Conservation (phyloP, 2,797 vertebrate species). For the Lindbergichthys nudifrons region DNA sequence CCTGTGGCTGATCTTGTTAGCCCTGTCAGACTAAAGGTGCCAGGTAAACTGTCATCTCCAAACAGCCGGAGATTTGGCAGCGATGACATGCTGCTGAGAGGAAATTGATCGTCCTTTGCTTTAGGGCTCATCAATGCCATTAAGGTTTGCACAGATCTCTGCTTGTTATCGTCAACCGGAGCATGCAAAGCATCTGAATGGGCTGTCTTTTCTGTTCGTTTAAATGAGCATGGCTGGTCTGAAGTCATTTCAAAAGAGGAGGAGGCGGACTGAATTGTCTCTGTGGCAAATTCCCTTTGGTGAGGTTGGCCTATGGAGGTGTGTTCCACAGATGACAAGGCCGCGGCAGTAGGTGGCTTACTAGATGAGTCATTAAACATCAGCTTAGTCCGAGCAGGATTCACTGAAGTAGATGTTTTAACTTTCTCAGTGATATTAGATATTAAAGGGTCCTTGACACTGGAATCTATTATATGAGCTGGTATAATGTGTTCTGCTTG, state of each 20-base stretch:
- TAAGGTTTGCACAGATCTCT: conserved; percentile 43
- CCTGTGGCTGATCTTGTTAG: conserved; percentile 46
- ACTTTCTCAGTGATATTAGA: conserved; percentile 26
- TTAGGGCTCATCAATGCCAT: conserved; percentile 57
- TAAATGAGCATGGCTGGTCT: conserved; percentile 60
- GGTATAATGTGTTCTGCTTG: conserved; percentile 27
- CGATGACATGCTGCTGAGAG: conserved; percentile 48
- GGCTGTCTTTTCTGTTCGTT: conserved; percentile 45
- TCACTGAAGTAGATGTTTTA: conserved; percentile 17
- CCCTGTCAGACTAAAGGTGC: conserved; percentile 24
- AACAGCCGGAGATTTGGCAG: conserved; percentile 43
- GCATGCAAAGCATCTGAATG: conserved; percentile 50
- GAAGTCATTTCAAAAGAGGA: conserved; percentile 52
- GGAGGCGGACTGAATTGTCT: conserved; percentile 38
- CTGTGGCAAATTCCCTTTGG: conserved; percentile 43
- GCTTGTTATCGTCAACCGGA: conserved; percentile 63
- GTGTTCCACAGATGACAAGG: conserved; percentile 42
- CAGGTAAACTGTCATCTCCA: conserved; percentile 62
- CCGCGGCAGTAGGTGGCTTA: conserved; percentile 29
- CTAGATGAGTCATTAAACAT: conserved; percentile 53
- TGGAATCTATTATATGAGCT: conserved; percentile 18
- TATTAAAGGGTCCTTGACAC: conserved; percentile 37
- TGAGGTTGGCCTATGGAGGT: conserved; percentile 39
- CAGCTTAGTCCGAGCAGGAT: conserved; percentile 12
- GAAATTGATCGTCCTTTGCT: conserved; percentile 58